Percentiles rank a stretch among this genome's conserved stretches.
phyloP scores from a whole-genome alignment of 1,140 invertebrate genomes.

The Lethocerus indicus region DNA sequence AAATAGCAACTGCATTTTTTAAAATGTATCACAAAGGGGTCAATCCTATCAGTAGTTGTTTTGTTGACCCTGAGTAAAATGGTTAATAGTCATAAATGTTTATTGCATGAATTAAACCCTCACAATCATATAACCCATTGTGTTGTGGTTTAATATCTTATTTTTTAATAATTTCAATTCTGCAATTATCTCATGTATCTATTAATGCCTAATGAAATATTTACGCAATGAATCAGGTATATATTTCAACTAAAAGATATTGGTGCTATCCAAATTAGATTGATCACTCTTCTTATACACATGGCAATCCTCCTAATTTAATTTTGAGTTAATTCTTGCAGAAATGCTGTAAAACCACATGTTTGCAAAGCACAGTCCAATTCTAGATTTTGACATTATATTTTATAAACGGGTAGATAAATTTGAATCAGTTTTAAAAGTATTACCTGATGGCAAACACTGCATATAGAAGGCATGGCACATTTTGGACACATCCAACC shows the following conservation, averaged over 20 bases:
- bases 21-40: not conserved
- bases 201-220: too few species aligned
- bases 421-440: slow-evolving; percentile 8
- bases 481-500: slow-evolving; percentile 67
- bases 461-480: slow-evolving; percentile 51
- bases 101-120: too few species aligned
- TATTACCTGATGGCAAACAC: slow-evolving; percentile 58
- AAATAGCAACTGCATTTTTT: not conserved
- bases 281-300: not conserved
- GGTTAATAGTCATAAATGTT: not conserved
- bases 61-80: not conserved
- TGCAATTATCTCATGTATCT: too few species aligned
- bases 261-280: not conserved
- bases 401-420: not conserved
- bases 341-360: not conserved
- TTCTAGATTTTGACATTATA: not conserved
- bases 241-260: not conserved
- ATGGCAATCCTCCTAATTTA: slow-evolving; percentile 2
- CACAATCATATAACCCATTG: too few species aligned
- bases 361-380: not conserved
- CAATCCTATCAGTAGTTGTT: not conserved
- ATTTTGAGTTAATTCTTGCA: not conserved
- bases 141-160: too few species aligned
- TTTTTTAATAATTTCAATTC: too few species aligned
- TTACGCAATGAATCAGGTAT: too few species aligned